phyloP scores from a whole-genome alignment of 2,888 invertebrate species.

The Drosophila mulleri region DNA sequence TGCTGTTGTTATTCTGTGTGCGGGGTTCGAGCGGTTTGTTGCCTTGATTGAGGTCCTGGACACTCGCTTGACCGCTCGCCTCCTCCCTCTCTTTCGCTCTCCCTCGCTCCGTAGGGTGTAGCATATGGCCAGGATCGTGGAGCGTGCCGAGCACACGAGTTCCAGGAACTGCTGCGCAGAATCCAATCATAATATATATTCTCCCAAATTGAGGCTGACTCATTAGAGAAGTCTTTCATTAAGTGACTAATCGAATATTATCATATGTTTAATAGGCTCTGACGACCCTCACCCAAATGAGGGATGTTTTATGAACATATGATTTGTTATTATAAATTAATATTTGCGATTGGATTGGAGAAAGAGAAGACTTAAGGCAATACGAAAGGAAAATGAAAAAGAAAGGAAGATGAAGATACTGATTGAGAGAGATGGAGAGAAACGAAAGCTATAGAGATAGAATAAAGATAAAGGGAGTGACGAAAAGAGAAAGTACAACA shows the following conservation, averaged over 20 bases:
- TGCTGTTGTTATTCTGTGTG: constrained; percentile 11
- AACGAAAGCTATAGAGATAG: too few relatives aligned
- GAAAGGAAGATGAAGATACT: not conserved
- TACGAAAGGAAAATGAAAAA: too few relatives aligned
- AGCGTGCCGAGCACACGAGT: constrained; percentile 64
- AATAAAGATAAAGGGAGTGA: not conserved
- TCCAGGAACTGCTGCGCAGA: constrained; percentile 56
- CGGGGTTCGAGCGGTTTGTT: constrained; percentile 20
- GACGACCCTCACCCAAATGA: not conserved
- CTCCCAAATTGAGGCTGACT: constrained; percentile 24
- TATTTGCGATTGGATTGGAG: not conserved
- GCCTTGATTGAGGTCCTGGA: constrained; percentile 68
- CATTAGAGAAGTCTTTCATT: constrained; percentile 21
- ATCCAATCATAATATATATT: constrained; percentile 46
- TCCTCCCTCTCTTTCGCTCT: not conserved
- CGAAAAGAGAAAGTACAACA: not conserved
- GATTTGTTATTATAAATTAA: not conserved
- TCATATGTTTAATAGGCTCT: constrained; percentile 17
- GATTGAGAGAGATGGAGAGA: too few relatives aligned
- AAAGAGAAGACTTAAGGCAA: too few relatives aligned
- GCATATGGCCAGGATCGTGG: constrained; percentile 53
- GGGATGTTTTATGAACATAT: not conserved
- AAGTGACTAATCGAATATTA: constrained; percentile 17
- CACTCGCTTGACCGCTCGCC: constrained; percentile 26
- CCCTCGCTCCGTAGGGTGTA: not conserved